Conservation (phyloP, 2,888 invertebrate genomes). For the Bellardia bayeri region DNA sequence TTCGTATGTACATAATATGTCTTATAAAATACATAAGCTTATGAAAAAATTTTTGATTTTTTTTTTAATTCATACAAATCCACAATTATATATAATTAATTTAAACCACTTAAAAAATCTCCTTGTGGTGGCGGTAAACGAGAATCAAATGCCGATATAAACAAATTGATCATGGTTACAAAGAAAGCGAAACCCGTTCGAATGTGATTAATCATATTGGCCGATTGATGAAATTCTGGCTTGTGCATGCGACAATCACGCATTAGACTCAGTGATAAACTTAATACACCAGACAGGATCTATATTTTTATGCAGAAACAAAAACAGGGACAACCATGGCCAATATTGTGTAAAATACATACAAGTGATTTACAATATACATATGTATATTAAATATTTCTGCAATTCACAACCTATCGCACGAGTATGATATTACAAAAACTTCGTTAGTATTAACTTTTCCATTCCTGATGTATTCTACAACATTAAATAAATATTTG, state of each 20-base stretch:
- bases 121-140: slow-evolving; percentile 81
- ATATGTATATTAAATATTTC: no score
- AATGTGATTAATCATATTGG: slow-evolving; percentile 89
- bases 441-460: no score
- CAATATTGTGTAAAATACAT: neutral
- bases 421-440: no score
- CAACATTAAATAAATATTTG: no score
- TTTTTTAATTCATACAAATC: neutral
- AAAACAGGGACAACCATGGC: slow-evolving; percentile 65
- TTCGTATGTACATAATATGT: neutral
- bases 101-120: slow-evolving; percentile 75
- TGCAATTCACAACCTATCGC: no score
- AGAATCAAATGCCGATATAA: slow-evolving; percentile 93
- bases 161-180: slow-evolving; percentile 90
- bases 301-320: slow-evolving; percentile 79
- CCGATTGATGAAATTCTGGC: slow-evolving; percentile 88
- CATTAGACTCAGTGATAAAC: slow-evolving; percentile 89
- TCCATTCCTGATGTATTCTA: no score
- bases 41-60: neutral
- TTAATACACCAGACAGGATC: slow-evolving; percentile 91
- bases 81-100: slow-evolving; percentile 13
- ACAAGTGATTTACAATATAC: no score
- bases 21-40: neutral
- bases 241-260: slow-evolving; percentile 91
- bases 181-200: slow-evolving; percentile 89